A percentile compares a stretch with the other conserved stretches of the same genome.
Conservation (phyloP, 1,140 invertebrate genomes). For the Diabrotica undecimpunctata region DNA sequence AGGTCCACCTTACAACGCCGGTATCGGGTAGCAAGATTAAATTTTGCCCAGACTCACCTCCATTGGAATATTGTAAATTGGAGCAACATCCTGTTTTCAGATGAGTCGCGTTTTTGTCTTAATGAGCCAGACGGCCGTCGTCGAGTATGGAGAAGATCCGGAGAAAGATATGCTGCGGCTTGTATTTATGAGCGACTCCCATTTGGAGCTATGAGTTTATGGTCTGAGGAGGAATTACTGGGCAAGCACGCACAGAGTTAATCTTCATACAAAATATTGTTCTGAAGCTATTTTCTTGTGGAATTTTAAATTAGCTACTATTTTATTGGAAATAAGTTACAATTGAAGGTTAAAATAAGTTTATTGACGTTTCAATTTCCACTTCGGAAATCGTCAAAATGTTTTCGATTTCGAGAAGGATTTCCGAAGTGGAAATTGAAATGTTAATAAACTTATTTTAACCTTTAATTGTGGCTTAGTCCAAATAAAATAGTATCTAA, state of each 20-base stretch:
- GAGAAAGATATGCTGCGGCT: not conserved
- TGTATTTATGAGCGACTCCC: not conserved
- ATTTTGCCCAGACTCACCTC: not conserved
- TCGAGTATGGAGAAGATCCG: not conserved
- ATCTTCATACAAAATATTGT: not conserved
- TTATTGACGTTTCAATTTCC: too few species aligned
- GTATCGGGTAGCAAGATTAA: not conserved
- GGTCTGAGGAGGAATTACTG: not conserved
- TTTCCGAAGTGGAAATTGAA: too few species aligned
- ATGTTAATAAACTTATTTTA: too few species aligned
- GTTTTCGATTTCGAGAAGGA: too few species aligned
- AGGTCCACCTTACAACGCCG: not conserved
- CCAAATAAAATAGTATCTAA: too few species aligned
- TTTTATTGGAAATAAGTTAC: too few species aligned
- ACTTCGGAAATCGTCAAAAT: too few species aligned
- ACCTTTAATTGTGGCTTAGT: too few species aligned
- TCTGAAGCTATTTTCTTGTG: too few species aligned
- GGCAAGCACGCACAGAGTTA: not conserved
- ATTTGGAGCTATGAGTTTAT: not conserved
- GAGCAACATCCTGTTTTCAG: not conserved
- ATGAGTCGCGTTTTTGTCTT: not conserved
- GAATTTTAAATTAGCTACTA: too few species aligned
- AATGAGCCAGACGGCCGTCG: not conserved
- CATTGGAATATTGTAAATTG: not conserved
- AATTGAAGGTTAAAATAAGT: too few species aligned